These are phyloP conservation scores for Chalcis sispes DNA, from an alignment of 2,888 invertebrate genomes.

Conservation along the genomic window DNA sequence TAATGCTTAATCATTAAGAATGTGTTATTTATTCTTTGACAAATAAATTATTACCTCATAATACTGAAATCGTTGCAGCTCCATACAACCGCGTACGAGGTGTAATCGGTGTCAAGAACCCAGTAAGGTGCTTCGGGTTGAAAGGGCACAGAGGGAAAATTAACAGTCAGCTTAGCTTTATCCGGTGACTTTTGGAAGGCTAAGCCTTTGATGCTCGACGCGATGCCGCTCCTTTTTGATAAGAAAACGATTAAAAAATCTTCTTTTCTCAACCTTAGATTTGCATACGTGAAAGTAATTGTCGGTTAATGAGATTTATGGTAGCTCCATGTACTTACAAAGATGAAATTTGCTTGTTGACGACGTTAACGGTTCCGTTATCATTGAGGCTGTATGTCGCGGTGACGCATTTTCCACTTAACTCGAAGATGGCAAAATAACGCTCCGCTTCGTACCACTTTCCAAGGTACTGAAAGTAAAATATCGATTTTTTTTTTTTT, in stretches of 20 bases:
- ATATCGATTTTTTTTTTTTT: constrained; percentile 13
- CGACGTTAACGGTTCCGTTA: constrained; percentile 75
- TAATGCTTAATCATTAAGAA: too few species aligned
- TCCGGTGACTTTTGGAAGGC: constrained; percentile 78
- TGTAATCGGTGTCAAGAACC: constrained; percentile 82
- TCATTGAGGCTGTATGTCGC: constrained; percentile 80
- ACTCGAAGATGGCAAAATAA: constrained; percentile 86
- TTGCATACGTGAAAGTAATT: not conserved
- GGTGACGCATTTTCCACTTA: constrained; percentile 85
- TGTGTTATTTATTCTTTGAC: too few species aligned
- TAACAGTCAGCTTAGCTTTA: constrained; percentile 80
- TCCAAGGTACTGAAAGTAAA: constrained; percentile 82
- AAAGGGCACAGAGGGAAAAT: constrained; percentile 81
- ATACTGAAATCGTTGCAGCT: constrained; percentile 79
- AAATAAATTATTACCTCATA: constrained; percentile 75
- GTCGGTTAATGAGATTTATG: not conserved
- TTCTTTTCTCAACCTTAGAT: not conserved
- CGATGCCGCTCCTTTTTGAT: constrained; percentile 77
- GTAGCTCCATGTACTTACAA: constrained; percentile 71
- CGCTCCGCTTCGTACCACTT: constrained; percentile 88
- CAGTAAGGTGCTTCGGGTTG: constrained; percentile 79
- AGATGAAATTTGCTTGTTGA: constrained; percentile 76
- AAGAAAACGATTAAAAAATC: not conserved
- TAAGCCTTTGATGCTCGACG: constrained; percentile 79
- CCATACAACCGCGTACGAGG: constrained; percentile 80